Conservation (phyloP, 2,888 invertebrate species). For the Dynastes tityus region DNA sequence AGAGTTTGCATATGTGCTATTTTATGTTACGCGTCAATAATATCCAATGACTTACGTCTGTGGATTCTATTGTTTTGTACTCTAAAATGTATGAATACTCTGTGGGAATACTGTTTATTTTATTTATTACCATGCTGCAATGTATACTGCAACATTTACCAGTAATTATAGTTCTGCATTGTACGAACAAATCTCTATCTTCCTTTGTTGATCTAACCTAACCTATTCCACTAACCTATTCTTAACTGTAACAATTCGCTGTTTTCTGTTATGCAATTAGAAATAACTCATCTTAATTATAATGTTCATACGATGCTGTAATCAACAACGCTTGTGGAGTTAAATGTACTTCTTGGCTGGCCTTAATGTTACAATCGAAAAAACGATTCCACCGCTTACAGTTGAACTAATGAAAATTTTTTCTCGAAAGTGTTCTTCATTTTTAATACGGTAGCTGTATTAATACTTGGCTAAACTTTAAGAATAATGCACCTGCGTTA, state of each 20-base stretch:
- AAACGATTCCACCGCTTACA: too few species aligned
- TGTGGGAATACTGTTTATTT: neutral
- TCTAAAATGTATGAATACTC: too few species aligned
- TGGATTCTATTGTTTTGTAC: too few species aligned
- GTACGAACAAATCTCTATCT: neutral
- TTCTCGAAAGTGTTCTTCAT: too few species aligned
- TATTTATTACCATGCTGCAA: neutral
- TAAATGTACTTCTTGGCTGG: neutral
- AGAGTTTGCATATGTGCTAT: too few species aligned
- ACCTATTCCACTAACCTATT: constrained; percentile 9
- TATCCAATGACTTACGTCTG: too few species aligned
- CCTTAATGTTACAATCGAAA: too few species aligned
- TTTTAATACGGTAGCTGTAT: too few species aligned
- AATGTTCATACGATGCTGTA: neutral
- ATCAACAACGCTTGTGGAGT: neutral
- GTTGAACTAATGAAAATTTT: too few species aligned
- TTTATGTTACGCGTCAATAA: too few species aligned
- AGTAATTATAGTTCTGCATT: neutral
- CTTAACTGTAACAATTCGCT: neutral
- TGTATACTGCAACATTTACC: neutral
- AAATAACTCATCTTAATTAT: constrained; percentile 1
- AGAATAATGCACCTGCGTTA: too few species aligned
- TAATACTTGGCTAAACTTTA: too few species aligned
- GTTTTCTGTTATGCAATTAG: constrained; percentile 2
- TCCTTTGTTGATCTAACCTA: constrained; percentile 13